Evolutionary conservation across 2,888 invertebrate genomes (phyloP).

Genomic region (Agriotes lineatus): DNA sequence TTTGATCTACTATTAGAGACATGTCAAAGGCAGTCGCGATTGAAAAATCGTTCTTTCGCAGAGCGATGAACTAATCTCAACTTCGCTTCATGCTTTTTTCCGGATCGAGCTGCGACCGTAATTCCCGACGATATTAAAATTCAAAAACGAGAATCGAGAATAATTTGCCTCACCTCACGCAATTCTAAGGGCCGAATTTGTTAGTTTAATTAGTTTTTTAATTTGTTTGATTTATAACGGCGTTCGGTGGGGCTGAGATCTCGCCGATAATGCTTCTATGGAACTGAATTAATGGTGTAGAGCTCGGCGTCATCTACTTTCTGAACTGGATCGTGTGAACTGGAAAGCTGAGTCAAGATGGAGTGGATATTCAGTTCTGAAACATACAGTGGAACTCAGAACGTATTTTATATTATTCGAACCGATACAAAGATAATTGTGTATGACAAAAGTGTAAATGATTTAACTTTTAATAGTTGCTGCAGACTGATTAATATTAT

Average conservation of each 20-base stretch:
- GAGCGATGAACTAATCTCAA: conserved; percentile 30
- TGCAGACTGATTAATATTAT: too few species aligned
- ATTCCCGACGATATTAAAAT: conserved; percentile 28
- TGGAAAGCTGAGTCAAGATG: too few species aligned
- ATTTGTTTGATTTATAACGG: conserved; percentile 23
- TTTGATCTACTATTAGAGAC: conserved; percentile 14
- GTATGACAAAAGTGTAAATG: too few species aligned
- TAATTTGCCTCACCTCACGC: conserved; percentile 27
- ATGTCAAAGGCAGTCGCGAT: conserved; percentile 28
- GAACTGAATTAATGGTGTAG: too few species aligned
- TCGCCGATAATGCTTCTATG: too few species aligned
- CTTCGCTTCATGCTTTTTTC: conserved; percentile 27
- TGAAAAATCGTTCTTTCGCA: conserved; percentile 34
- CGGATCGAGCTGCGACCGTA: conserved; percentile 12
- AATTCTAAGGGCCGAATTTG: conserved; percentile 23
- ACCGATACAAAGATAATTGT: too few species aligned
- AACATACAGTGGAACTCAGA: too few species aligned
- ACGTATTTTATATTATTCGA: too few species aligned
- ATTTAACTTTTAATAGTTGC: too few species aligned
- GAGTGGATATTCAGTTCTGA: too few species aligned
- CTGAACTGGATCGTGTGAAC: too few species aligned
- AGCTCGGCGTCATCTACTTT: too few species aligned
- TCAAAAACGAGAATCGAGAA: conserved; percentile 35
- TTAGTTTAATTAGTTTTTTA: conserved; percentile 32
- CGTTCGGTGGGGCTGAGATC: conserved; percentile 1